Base-by-base conservation (phyloP, 2,797 vertebrate genomes). In the Xiphorhynchus erythropygius region DNA sequence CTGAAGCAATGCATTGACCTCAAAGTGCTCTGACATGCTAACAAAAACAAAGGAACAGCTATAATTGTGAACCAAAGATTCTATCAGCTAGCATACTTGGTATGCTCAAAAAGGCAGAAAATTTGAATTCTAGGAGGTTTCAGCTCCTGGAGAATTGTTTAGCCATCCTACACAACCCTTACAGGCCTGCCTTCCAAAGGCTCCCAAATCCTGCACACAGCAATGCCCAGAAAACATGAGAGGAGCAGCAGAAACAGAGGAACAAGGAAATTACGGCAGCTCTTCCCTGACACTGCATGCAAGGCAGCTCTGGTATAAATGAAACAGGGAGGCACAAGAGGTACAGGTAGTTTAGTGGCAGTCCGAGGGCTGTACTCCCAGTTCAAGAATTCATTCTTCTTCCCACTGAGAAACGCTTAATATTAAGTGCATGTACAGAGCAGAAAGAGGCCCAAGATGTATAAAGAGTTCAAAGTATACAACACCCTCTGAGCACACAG, bases 1-100 rank as follows among this genome's bases (percentile, higher is more conserved):
- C 96, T 88, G 74, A 94, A 95, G 89, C 92, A 89, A 86, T 53
- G 53, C 57, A 55, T 35, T 94, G 89, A 96, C 55, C 69, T 91
- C 91, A 91, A 82, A 94, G 49, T 57, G 69, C 84, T 92, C 81
- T 76, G 74, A 62, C 76, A 84, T 6, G 46, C 59, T 75, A 93
- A 88, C 39, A 70, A 94, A 94, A 94, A 93, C 88, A 94, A 86
- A 90, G 77, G 59, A 88, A 92, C 33, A 74, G 53, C 64, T 84
- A 63, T 47, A 68, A 56, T 15, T 65, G 82, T 23, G 28, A 97
- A 71, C 9, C 59, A 37, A 60, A 73, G 46, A 67, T 89, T 81
- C 50, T 91, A 21, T 41, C 42, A 41, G 22, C 56, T 77, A 55
- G 18, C 47, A 75, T 30, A 33, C 18, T 55, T 4, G 3, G 7